These are phyloP conservation scores for Chitala chitala DNA, from an alignment of 2,113 vertebrate genomes.

Conservation along the genomic window DNA sequence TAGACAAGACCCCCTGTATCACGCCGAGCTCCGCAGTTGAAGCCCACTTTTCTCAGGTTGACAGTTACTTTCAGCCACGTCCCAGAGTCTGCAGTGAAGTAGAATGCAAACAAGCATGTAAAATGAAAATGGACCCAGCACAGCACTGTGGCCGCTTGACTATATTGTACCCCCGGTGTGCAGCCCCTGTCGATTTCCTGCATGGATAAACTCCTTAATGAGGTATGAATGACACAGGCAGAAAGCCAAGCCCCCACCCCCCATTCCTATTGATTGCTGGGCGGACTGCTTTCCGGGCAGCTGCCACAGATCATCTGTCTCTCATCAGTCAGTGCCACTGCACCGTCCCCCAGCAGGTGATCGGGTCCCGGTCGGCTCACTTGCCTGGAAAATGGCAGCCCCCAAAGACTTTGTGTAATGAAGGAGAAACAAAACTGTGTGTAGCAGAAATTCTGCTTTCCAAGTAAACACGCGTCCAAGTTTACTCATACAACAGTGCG, in stretches of 20 bases:
- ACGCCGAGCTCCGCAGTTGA: neutral
- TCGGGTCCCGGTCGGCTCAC: neutral
- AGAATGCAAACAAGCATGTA: neutral
- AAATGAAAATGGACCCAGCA: neutral
- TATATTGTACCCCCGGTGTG: neutral
- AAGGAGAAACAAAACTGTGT: neutral
- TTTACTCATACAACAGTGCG: too few species aligned
- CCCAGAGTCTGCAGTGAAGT: neutral
- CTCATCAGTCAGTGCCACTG: neutral
- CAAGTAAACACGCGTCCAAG: too few species aligned
- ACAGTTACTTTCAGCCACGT: neutral
- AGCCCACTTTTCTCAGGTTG: neutral
- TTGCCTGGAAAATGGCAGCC: neutral
- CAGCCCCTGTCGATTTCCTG: neutral
- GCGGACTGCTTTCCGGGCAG: neutral
- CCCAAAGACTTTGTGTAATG: neutral
- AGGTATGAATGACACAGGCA: constrained; percentile 14
- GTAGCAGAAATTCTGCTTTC: neutral
- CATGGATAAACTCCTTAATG: constrained; percentile 13
- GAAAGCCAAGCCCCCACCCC: neutral
- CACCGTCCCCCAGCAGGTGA: neutral
- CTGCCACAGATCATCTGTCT: constrained; percentile 11
- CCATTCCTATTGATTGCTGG: neutral
- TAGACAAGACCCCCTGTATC: neutral
- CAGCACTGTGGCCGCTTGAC: neutral